Base-by-base conservation (phyloP, 2,888 invertebrate species). In the Acronicta leporina region DNA sequence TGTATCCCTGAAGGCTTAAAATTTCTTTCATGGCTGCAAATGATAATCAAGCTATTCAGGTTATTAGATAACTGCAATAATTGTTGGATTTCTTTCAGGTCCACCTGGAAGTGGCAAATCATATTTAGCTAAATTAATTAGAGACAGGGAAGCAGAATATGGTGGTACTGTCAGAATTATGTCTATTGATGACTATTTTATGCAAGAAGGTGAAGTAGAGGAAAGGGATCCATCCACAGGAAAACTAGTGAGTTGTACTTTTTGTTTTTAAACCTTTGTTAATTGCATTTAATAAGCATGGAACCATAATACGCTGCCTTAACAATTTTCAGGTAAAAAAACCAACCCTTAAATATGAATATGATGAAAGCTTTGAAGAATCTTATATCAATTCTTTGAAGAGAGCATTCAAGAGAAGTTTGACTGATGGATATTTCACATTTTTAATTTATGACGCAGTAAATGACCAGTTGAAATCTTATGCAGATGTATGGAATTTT, bases 31-130 rank as follows among this genome's bases (percentile, higher is more conserved):
- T 7, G 6, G 5, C 1, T 10, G 30, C 11, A 4, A 33, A 11
- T 33, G 11, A 11, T 1, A 33, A 33, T 33, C 11, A 33, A 33
- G 33, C 2, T 33, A 11, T 11, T 33, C 10, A 3, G 3, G 33
- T 4, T 11, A 2, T 1, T 33, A 11, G 43, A 20, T 2, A 45
- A 45, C n/a, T 27, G 27, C 14, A 45, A 9, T 33, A 27, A 27
- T 45, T 27, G 5, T 8, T 44, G 27, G 10, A 16, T 43, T 15
- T 14, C n/a, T 43, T 60, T 16, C 40, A 94, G 95, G 99, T 5
- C 97, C 98, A 14, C 99, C 99, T 0, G 99, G 99, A 10, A 97
- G 98, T 88, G 99, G 99, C 40, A 99, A 99, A 92, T 98, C 98
- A 8, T 97, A 97, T 89, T 95, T 98, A 64, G 98, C 98, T 0